Base-by-base conservation (phyloP, 1,140 invertebrate genomes). In the Ostrea edulis region DNA sequence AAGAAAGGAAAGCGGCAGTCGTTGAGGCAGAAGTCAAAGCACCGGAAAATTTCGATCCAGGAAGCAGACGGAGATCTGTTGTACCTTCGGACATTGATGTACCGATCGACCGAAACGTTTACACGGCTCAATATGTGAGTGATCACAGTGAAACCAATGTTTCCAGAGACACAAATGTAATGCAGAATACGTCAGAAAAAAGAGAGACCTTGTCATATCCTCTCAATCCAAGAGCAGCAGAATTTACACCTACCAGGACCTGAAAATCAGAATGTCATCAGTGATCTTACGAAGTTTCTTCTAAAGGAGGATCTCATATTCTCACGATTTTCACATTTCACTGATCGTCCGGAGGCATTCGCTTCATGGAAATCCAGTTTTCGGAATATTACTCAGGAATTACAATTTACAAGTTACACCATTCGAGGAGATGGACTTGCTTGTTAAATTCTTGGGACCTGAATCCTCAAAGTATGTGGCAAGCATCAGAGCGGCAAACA, bases 381-480 rank as follows among this genome's bases (percentile, higher is more conserved):
- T 20, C 53, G 71, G 52, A 55, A 58, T 65, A 84, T 87, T 29
- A 84, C 68, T 9, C n/a, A 20, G n/a, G 91, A n/a, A n/a, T n/a
- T n/a, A 91, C 35, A 22, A n/a, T n/a, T n/a, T 90, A 53, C n/a
- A 55, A n/a, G 82, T 86, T 81, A 53, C 88, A 20, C 22, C 85
- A 44, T 51, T 65, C 11, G 91, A 91, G 83, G 90, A 90, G 62
- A 44, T 89, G 25, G 88, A 91, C 44, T n/a, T 91, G 51, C 53
- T 91, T 9, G 77, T 89, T 11, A 91, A 89, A 58, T 91, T 85
- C 85, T 55, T 91, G 9, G 91, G 91, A 1, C 52, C 86, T 2
- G 51, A 88, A 77, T 89, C 88, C 0, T 82, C 52, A 0, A 89
- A 81, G 51, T 89, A 88, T 44, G 89, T 89, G 20, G 0, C 86